Evolutionary conservation across 2,113 vertebrate species (phyloP), one percentile per base, ranked within the genome.

Genomic region (Cyanistes caeruleus): DNA sequence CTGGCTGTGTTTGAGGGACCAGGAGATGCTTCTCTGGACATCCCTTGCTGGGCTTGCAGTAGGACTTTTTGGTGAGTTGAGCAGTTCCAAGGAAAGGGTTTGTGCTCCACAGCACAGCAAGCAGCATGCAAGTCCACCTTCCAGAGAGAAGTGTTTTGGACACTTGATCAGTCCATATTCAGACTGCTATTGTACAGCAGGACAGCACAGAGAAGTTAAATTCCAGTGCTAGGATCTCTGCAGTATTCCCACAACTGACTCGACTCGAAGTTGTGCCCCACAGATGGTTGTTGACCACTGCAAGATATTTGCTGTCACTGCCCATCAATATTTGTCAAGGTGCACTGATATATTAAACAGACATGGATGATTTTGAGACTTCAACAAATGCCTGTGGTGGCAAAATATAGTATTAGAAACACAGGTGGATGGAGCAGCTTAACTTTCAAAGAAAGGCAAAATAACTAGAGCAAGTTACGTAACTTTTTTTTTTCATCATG

Each of bases 111-210:
- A 51, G 37, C 0, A 0, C n/a, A 73, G 69, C 25, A 62, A 75
- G n/a, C 24, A 35, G 48, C 0, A 1, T 49, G 15, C 0, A 4
- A 82, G 33, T 43, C 11, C 8, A 3, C 2, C 7, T 51, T 59
- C 35, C 21, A 60, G 55, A 65, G 25, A 46, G 9, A 19, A 60
- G 6, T 22, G 5, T 3, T 37, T 89, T 55, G 51, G 21, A 5
- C 3, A 15, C 27, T 80, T 68, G 7, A 4, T 64, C 33, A 52
- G 33, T 43, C 63, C 11, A 2, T 31, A n/a, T 76, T 73, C 30
- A 87, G 37, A 13, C 37, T 51, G n/a, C 72, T 73, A n/a, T 12
- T 49, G 46, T 35, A 15, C 33, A 14, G 75, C 28, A 65, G 37
- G 37, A 8, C 33, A 73, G 37, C 37, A 37, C 46, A 62, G 25